Percentiles rank a stretch among this genome's conserved stretches.
These are phyloP conservation scores for Hiodon alosoides DNA, from an alignment of 2,113 vertebrate species.

Conservation along the genomic window DNA sequence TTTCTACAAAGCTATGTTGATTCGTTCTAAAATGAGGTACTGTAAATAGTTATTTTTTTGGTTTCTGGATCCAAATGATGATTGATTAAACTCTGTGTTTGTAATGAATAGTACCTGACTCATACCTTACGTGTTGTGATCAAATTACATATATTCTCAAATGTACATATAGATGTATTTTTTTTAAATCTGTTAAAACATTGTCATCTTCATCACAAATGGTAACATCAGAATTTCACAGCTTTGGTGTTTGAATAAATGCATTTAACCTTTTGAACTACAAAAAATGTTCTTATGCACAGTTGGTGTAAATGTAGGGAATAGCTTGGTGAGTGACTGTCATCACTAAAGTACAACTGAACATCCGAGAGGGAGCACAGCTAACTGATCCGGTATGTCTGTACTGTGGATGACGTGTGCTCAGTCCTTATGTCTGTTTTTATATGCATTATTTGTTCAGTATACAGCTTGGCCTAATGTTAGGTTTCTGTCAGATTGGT, in stretches of 20 bases:
- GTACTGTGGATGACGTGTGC: constrained; percentile 40
- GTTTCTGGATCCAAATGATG: background rate
- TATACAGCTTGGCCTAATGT: constrained; percentile 59
- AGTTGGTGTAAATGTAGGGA: constrained; percentile 16
- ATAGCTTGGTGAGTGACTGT: constrained; percentile 34
- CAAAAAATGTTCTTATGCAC: background rate
- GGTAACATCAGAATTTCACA: background rate
- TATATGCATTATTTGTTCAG: constrained; percentile 40
- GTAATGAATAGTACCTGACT: too few species aligned
- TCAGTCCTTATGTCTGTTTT: constrained; percentile 49
- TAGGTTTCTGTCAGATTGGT: constrained; percentile 68
- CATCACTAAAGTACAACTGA: constrained; percentile 59
- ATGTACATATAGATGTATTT: background rate
- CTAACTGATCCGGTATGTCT: constrained; percentile 39
- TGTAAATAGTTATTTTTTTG: background rate
- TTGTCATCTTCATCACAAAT: background rate
- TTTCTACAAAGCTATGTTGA: background rate
- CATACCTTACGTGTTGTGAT: too few species aligned
- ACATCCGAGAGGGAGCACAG: constrained; percentile 52
- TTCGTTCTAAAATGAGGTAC: background rate
- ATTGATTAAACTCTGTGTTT: background rate
- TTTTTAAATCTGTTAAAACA: background rate
- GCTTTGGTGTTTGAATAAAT: constrained; percentile 7
- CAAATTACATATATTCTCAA: too few species aligned
- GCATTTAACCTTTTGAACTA: constrained; percentile 2